phyloP scores from a whole-genome alignment of 2,888 invertebrate genomes.

The Platycheirus albimanus region DNA sequence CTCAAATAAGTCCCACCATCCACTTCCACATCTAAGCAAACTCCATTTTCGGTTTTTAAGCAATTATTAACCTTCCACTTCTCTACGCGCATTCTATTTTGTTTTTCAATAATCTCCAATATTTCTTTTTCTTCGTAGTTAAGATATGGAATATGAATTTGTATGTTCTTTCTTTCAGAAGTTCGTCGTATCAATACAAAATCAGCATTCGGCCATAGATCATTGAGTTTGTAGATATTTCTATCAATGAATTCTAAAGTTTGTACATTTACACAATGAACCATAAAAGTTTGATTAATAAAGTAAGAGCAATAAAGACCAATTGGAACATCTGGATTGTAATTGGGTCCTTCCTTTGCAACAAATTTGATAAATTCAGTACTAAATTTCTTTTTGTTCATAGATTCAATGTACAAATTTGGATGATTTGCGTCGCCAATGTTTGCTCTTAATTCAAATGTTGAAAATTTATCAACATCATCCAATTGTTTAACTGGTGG shows the following conservation, averaged over 20 bases:
- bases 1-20: conserved; percentile 13
- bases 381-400: neutral
- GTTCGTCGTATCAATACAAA: conserved; percentile 14
- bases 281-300: conserved; percentile 2
- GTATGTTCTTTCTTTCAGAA: neutral
- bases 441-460: conserved; percentile 20
- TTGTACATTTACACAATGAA: conserved; percentile 3
- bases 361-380: neutral
- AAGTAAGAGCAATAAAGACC: neutral
- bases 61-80: conserved; percentile 3
- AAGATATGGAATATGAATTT: conserved; percentile 11
- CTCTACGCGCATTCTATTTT: conserved; percentile 22
- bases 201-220: neutral
- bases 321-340: neutral
- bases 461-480: neutral
- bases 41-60: neutral
- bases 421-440: conserved; percentile 48
- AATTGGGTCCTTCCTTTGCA: neutral
- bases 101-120: conserved; percentile 15
- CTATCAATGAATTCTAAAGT: neutral
- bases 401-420: neutral
- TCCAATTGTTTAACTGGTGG: too few relatives aligned
- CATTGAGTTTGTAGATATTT: neutral
- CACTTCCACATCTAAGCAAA: conserved; percentile 25
- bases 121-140: conserved; percentile 5